A percentile compares a stretch with the other conserved stretches of the same genome.
These are phyloP conservation scores for Neria commutata DNA, from an alignment of 2,888 invertebrate species.

Conservation along the genomic window DNA sequence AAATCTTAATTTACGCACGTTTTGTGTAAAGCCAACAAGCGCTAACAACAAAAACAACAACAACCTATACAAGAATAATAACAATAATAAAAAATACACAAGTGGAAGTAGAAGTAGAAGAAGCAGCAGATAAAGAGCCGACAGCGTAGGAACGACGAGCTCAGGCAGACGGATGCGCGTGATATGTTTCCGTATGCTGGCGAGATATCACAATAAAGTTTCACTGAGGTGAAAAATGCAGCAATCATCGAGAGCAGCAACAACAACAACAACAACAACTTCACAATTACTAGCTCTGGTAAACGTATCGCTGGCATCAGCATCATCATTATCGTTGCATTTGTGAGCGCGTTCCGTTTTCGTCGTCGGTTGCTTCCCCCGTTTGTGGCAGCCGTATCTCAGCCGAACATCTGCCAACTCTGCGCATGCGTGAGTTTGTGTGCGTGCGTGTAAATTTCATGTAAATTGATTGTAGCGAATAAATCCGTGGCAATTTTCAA, in stretches of 20 bases:
- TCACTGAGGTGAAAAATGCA: slow-evolving; percentile 8
- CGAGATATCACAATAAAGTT: neutral
- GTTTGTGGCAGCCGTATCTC: neutral
- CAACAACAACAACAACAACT: slow-evolving; percentile 2
- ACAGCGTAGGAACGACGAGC: too few relatives aligned
- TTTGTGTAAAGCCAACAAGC: neutral
- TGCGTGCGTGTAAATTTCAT: slow-evolving; percentile 27
- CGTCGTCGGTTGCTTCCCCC: neutral
- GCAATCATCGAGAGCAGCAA: slow-evolving; percentile 6
- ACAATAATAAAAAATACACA: neutral
- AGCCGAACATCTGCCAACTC: neutral
- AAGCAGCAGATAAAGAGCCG: neutral
- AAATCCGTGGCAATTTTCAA: slow-evolving; percentile 14
- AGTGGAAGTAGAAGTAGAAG: neutral
- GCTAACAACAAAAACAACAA: neutral
- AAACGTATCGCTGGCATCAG: neutral
- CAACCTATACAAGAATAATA: neutral
- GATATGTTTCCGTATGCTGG: too few relatives aligned
- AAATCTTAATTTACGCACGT: too few relatives aligned
- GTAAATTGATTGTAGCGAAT: slow-evolving; percentile 27
- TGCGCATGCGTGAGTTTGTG: neutral
- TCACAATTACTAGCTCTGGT: slow-evolving; percentile 9
- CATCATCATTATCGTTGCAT: slow-evolving; percentile 8
- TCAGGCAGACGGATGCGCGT: too few relatives aligned
- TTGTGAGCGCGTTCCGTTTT: slow-evolving; percentile 1